These are phyloP conservation scores for Heliothis subflexa DNA, from an alignment of 1,140 invertebrate species.

Conservation along the genomic window DNA sequence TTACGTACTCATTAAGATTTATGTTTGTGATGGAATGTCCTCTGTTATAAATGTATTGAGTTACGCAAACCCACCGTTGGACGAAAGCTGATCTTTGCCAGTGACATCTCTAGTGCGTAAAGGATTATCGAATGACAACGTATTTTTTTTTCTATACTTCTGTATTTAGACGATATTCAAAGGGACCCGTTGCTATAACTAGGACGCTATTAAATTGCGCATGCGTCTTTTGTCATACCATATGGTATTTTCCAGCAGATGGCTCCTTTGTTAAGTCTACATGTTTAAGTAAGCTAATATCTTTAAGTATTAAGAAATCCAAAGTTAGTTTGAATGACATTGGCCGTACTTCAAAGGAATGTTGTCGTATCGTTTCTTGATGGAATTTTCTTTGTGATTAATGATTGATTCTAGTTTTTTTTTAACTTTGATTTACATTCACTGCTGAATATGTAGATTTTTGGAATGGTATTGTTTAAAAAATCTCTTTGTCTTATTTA, in stretches of 20 bases:
- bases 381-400: conserved; percentile 18
- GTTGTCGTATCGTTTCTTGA: conserved; percentile 5
- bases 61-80: conserved; percentile 84
- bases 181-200: conserved; percentile 73
- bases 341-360: conserved; percentile 39
- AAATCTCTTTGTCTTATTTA: neutral
- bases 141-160: conserved; percentile 74
- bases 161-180: conserved; percentile 74
- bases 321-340: conserved; percentile 41
- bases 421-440: neutral
- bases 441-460: neutral
- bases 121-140: conserved; percentile 86
- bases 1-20: conserved; percentile 56
- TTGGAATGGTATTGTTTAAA: too few relatives aligned
- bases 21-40: conserved; percentile 49
- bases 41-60: conserved; percentile 67
- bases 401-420: neutral
- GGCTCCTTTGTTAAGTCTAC: conserved; percentile 72
- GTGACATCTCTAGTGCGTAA: conserved; percentile 84
- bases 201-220: conserved; percentile 85
- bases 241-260: conserved; percentile 83
- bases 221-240: conserved; percentile 80
- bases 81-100: conserved; percentile 82
- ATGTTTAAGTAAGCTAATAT: conserved; percentile 63
- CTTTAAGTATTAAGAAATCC: conserved; percentile 35